Conservation (phyloP, 2,888 invertebrate genomes). For the Amaurobius ferox region DNA sequence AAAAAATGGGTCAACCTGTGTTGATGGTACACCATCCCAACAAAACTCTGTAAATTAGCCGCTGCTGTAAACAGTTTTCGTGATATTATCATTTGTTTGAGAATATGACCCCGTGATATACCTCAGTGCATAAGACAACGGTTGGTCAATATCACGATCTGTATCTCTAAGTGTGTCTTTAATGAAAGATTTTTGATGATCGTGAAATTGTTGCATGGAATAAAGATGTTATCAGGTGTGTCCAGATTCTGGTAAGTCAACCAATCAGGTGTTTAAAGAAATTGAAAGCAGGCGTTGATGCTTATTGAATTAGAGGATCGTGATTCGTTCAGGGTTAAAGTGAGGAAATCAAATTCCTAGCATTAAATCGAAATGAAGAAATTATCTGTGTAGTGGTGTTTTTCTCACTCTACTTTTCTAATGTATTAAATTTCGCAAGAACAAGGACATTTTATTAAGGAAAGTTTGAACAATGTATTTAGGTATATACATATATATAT, state of each 20-base stretch:
- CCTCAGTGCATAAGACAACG: not conserved
- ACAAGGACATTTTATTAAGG: too few relatives aligned
- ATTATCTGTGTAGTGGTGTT: too few relatives aligned
- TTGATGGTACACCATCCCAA: not conserved
- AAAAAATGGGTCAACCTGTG: not conserved
- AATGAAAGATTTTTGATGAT: slow-evolving; percentile 42
- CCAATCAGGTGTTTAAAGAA: not conserved
- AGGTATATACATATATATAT: too few relatives aligned
- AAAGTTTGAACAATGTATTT: too few relatives aligned
- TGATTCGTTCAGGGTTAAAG: not conserved
- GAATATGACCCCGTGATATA: not conserved
- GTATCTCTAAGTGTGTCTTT: slow-evolving; percentile 41
- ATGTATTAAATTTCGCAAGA: too few relatives aligned
- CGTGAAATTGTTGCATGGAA: slow-evolving; percentile 7
- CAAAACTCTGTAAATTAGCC: not conserved
- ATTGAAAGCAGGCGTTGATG: not conserved
- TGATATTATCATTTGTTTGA: not conserved
- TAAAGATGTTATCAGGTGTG: slow-evolving; percentile 55
- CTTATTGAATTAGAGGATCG: slow-evolving; percentile 1
- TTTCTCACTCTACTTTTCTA: too few relatives aligned
- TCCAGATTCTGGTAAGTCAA: not conserved
- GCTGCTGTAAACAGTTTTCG: not conserved
- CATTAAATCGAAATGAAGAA: too few relatives aligned
- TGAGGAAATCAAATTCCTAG: too few relatives aligned
- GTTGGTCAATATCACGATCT: slow-evolving; percentile 45